Conservation (phyloP, 2,797 vertebrate genomes). For the Pipistrellus pygmaeus region DNA sequence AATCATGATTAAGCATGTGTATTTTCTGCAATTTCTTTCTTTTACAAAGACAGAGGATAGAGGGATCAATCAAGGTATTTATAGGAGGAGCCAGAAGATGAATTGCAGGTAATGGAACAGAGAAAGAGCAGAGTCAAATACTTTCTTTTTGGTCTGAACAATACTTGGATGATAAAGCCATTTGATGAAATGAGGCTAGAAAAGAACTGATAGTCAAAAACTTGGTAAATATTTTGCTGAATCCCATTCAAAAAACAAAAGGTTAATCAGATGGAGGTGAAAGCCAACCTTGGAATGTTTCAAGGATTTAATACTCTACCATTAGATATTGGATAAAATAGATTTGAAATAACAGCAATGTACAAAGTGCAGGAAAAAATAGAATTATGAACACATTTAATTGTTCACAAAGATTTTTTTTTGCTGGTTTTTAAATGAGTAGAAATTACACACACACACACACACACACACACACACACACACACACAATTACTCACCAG, state of each 20-base stretch:
- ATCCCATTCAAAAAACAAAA: background rate
- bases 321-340: no score
- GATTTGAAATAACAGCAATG: background rate
- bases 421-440: background rate
- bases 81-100: background rate
- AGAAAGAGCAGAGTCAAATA: accelerated
- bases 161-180: background rate
- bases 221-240: background rate
- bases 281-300: background rate
- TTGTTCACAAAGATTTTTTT: background rate
- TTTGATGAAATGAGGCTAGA: background rate
- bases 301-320: background rate
- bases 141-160: background rate
- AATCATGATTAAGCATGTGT: background rate
- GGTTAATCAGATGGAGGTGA: background rate
- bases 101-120: accelerated
- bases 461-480: background rate
- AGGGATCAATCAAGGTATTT: background rate
- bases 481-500: background rate
- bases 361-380: background rate
- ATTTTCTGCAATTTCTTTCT: background rate
- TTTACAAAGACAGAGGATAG: background rate
- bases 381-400: background rate
- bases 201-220: background rate
- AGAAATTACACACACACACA: background rate